Evolutionary conservation across 2,797 vertebrate species (phyloP).

Genomic region (Caiman crocodilus): DNA sequence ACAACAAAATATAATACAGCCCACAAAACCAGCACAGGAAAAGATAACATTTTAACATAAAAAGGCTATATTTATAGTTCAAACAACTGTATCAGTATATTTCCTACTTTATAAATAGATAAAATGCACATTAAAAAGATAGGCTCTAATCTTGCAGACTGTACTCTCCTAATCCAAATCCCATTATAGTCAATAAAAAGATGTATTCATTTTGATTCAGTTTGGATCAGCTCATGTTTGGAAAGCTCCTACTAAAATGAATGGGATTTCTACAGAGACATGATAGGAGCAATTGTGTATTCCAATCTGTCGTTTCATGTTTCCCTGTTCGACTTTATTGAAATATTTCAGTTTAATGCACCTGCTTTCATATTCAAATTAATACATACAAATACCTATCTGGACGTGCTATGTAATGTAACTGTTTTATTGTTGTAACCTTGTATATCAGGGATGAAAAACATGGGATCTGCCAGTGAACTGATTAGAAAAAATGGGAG

Average conservation of each 20-base stretch:
- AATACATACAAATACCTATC: not conserved
- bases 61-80: not conserved
- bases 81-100: not conserved
- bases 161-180: conserved; percentile 13
- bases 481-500: not conserved
- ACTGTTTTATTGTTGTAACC: not conserved
- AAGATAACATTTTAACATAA: conserved; percentile 36
- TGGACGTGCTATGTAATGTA: not conserved
- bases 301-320: not conserved
- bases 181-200: conserved; percentile 27
- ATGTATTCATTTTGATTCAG: not conserved
- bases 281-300: not conserved
- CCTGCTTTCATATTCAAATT: not conserved
- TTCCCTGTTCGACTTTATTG: not conserved
- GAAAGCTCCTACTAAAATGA: not conserved
- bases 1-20: not conserved
- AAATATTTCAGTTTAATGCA: not conserved
- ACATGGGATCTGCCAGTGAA: not conserved
- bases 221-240: not conserved
- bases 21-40: not conserved
- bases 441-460: not conserved
- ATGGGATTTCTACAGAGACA: not conserved
- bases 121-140: not conserved
- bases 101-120: conserved; percentile 36
- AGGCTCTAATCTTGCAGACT: conserved; percentile 19